These are phyloP conservation scores for Schizopygopsis malacanthus DNA, from an alignment of 2,797 vertebrate genomes.

Conservation along the genomic window DNA sequence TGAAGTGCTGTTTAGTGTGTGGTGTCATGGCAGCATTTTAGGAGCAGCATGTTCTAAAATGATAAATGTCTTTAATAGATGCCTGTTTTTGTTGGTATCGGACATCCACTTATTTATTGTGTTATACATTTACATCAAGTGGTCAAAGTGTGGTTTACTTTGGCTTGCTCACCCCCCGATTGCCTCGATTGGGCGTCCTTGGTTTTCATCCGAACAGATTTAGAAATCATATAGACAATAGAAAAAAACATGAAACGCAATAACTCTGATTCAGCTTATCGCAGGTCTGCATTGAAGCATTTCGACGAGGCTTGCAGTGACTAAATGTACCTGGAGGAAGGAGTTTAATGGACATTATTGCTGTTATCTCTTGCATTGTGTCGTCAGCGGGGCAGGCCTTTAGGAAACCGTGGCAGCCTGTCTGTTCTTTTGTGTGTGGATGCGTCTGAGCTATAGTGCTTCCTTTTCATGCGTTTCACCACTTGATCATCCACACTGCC, in stretches of 20 bases:
- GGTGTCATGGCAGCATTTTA: background rate
- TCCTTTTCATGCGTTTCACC: background rate
- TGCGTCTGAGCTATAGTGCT: background rate
- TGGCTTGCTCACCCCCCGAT: background rate
- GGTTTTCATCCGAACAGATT: background rate
- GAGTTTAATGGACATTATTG: conserved; percentile 22
- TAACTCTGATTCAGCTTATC: conserved; percentile 12
- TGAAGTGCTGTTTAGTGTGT: conserved; percentile 3
- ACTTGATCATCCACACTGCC: background rate
- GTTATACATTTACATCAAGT: background rate
- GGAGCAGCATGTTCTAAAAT: background rate
- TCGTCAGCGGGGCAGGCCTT: background rate
- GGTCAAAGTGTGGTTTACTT: background rate
- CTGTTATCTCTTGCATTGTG: conserved; percentile 31
- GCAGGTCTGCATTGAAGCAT: background rate
- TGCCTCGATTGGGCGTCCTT: background rate
- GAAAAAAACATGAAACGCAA: background rate
- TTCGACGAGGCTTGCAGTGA: background rate
- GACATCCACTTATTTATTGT: background rate
- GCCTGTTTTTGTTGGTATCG: background rate
- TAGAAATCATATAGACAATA: background rate
- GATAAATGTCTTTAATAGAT: background rate
- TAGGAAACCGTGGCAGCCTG: conserved; percentile 8
- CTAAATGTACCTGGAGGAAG: conserved; percentile 26
- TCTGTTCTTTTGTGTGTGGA: conserved; percentile 27